phyloP scores from a whole-genome alignment of 1,140 invertebrate species.

The Aphelenchoides avenae region DNA sequence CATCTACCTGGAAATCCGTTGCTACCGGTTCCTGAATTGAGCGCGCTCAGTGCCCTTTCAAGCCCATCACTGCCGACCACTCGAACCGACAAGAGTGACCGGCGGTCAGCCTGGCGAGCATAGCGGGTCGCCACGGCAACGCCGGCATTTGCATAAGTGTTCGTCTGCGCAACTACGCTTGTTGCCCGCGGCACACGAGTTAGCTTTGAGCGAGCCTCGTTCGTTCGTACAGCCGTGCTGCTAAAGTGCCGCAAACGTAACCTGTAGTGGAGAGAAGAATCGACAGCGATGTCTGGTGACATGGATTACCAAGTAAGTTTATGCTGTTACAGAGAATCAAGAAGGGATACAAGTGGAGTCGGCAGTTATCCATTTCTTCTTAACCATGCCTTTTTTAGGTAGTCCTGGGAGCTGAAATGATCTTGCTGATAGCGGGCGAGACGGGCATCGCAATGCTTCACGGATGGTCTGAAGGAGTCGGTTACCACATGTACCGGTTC shows the following conservation, averaged over 20 bases:
- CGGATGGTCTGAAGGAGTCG: conserved; percentile 38
- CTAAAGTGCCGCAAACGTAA: no score
- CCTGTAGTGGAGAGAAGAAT: no score
- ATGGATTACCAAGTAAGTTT: conserved; percentile 29
- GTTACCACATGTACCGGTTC: conserved; percentile 23
- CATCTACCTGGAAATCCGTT: conserved; percentile 7
- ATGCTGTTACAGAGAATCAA: not conserved
- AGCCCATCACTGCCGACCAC: no score
- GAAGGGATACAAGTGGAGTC: conserved; percentile 14
- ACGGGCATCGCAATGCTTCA: conserved; percentile 40
- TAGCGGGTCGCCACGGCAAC: no score
- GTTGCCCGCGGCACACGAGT: no score
- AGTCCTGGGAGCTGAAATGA: conserved; percentile 29
- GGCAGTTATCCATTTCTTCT: conserved; percentile 6
- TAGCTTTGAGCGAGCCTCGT: no score
- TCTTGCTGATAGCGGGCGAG: conserved; percentile 37
- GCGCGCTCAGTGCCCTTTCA: not conserved
- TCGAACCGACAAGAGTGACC: conserved; percentile 4
- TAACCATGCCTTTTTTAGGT: conserved; percentile 14
- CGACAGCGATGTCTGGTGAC: no score
- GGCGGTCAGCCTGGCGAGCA: conserved; percentile 1
- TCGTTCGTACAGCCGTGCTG: no score
- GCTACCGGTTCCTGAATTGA: conserved; percentile 5
- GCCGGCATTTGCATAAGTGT: no score
- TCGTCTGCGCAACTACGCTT: no score